phyloP scores from a whole-genome alignment of 1,140 invertebrate genomes.

The Tetramorium simillimum region DNA sequence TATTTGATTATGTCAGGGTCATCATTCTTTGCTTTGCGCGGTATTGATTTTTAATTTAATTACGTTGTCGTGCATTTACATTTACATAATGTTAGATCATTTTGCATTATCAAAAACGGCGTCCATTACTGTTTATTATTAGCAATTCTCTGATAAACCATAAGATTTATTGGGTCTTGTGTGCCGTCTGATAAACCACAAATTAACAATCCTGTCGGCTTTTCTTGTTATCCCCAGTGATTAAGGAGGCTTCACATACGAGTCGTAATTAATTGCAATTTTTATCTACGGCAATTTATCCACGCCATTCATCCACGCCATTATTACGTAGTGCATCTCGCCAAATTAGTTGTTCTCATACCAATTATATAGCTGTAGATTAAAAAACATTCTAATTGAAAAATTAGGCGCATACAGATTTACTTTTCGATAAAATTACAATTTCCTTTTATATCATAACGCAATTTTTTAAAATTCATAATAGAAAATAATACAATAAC shows the following conservation, averaged over 20 bases:
- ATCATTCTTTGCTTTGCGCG: not conserved
- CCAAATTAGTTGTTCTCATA: not conserved
- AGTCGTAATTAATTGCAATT: slow-evolving; percentile 36
- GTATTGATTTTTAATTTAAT: slow-evolving; percentile 38
- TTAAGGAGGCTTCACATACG: slow-evolving; percentile 14
- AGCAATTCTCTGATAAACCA: slow-evolving; percentile 19
- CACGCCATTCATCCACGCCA: not conserved
- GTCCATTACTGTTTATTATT: slow-evolving; percentile 18
- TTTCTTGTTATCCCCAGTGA: slow-evolving; percentile 27
- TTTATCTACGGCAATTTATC: not conserved
- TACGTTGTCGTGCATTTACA: slow-evolving; percentile 52
- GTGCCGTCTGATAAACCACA: slow-evolving; percentile 7
- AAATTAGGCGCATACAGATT: not conserved
- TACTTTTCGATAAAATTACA: not conserved
- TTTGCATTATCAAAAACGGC: slow-evolving; percentile 38
- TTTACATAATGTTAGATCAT: slow-evolving; percentile 59
- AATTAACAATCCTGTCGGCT: slow-evolving; percentile 41
- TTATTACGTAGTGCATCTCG: slow-evolving; percentile 15
- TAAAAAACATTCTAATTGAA: slow-evolving; percentile 3
- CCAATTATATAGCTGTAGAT: not conserved
- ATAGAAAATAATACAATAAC: not conserved
- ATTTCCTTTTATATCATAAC: not conserved
- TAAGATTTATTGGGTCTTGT: slow-evolving; percentile 53
- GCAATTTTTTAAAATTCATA: not conserved
- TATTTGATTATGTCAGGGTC: not conserved